Conservation (phyloP, 2,888 invertebrate species). For the Pristionchus mayeri region DNA sequence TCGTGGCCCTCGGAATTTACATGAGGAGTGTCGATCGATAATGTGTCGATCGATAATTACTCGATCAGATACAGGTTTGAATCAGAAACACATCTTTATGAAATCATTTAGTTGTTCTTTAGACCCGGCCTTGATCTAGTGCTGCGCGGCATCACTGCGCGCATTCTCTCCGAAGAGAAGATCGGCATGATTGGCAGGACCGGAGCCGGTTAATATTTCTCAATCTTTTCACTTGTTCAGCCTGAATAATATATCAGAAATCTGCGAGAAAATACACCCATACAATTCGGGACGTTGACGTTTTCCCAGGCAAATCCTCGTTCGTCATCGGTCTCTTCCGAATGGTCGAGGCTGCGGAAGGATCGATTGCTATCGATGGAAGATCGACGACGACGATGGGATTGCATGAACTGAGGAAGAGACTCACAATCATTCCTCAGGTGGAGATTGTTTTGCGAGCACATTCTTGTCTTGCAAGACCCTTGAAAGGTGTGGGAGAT, state of each 20-base stretch:
- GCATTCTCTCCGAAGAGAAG: constrained; percentile 83
- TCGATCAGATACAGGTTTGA: constrained; percentile 54
- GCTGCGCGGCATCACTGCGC: constrained; percentile 86
- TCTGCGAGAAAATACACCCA: too few relatives aligned
- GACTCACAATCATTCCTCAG: constrained; percentile 85
- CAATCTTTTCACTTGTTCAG: background rate
- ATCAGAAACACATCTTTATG: background rate
- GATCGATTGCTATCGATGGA: constrained; percentile 88
- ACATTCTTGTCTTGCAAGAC: too few relatives aligned
- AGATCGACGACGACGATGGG: constrained; percentile 87
- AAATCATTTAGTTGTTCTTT: background rate
- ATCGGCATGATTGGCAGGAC: constrained; percentile 77
- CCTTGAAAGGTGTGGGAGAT: too few relatives aligned
- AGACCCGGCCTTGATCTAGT: constrained; percentile 83
- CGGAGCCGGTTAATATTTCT: constrained; percentile 65
- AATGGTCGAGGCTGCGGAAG: constrained; percentile 86
- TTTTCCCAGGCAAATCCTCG: constrained; percentile 86
- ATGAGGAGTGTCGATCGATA: too few relatives aligned
- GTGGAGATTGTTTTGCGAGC: too few relatives aligned
- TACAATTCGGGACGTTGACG: too few relatives aligned
- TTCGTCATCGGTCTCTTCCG: constrained; percentile 90
- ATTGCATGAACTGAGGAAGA: constrained; percentile 87
- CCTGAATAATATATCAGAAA: background rate
- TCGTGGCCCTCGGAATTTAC: constrained; percentile 59
- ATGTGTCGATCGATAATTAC: constrained; percentile 58